Evolutionary conservation across 2,888 invertebrate genomes (phyloP).

Genomic region (Thera britannica): DNA sequence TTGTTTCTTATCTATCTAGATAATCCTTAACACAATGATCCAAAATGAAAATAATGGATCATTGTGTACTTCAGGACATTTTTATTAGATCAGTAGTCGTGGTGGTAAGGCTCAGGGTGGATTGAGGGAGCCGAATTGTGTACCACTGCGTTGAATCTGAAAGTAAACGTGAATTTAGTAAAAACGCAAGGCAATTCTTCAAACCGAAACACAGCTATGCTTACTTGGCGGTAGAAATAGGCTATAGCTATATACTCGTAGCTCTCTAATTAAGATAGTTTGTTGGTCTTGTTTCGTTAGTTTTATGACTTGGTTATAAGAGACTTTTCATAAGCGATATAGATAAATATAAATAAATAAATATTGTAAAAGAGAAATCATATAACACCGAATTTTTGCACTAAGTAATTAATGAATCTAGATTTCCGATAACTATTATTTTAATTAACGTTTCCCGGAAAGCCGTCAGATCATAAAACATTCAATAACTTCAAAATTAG

Average conservation of each 20-base stretch:
- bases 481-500: neutral
- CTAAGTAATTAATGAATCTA: constrained; percentile 4
- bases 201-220: too few species aligned
- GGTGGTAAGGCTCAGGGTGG: constrained; percentile 59
- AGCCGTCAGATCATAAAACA: constrained; percentile 1
- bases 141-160: constrained; percentile 72
- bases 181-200: neutral
- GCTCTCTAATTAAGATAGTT: too few species aligned
- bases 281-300: too few species aligned
- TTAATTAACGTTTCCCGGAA: constrained; percentile 6
- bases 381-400: neutral
- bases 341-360: too few species aligned
- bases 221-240: too few species aligned
- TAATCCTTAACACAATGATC: neutral
- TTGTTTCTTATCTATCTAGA: constrained; percentile 1
- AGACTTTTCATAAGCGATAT: too few species aligned
- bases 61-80: neutral
- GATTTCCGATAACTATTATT: constrained; percentile 6
- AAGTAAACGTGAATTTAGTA: constrained; percentile 22
- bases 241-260: too few species aligned
- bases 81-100: constrained; percentile 50
- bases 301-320: too few species aligned
- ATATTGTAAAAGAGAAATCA: neutral
- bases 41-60: neutral
- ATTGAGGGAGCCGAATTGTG: constrained; percentile 68